Conservation (phyloP, 2,113 vertebrate species). For the Neomonachus schauinslandi region DNA sequence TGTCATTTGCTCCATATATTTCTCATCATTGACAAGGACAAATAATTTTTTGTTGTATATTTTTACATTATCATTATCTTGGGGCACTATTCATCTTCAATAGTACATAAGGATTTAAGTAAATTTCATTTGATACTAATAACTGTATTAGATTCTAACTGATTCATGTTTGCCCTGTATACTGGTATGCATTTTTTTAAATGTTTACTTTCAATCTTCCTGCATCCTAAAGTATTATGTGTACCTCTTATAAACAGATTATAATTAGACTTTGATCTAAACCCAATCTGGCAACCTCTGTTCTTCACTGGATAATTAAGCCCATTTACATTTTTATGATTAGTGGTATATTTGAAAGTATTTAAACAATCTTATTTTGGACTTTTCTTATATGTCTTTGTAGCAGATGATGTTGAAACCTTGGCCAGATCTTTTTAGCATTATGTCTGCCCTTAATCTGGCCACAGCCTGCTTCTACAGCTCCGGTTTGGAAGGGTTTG, state of each 20-base stretch:
- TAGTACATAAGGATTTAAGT: neutral
- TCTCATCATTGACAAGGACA: neutral
- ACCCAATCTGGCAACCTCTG: neutral
- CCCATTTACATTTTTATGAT: neutral
- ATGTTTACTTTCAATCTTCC: neutral
- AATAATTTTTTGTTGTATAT: neutral
- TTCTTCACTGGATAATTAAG: neutral
- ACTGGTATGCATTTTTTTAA: neutral
- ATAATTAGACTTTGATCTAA: neutral
- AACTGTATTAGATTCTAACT: neutral
- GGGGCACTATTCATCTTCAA: neutral
- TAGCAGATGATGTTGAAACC: neutral
- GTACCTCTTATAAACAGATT: neutral
- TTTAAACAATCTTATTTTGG: neutral
- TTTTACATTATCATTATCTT: neutral
- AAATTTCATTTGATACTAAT: neutral
- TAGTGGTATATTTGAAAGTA: neutral
- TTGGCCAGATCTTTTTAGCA: neutral
- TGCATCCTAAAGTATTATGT: neutral
- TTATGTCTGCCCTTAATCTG: neutral
- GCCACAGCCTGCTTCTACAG: neutral
- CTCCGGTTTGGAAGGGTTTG: neutral
- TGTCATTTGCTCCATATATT: neutral
- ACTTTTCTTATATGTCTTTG: neutral
- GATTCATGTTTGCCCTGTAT: neutral